Conservation (phyloP, 1,140 invertebrate species). For the Drosophila lini region DNA sequence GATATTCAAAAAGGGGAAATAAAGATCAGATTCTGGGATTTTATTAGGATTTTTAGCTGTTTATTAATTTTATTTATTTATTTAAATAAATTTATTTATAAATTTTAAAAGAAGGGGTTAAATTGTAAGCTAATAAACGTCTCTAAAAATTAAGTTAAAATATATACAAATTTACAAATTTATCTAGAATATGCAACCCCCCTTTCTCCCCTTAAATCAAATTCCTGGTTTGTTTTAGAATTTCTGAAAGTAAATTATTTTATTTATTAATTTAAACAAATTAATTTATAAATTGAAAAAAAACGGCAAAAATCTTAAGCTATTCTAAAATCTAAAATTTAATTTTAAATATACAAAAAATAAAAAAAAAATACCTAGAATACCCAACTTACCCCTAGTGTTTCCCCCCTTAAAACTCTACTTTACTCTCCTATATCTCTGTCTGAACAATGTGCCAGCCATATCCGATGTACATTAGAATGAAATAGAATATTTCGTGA, state of each 20-base stretch:
- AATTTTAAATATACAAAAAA: no score
- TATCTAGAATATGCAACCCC: no score
- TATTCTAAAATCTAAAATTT: no score
- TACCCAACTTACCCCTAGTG: background rate
- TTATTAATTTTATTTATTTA: background rate
- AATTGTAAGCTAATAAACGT: rapidly evolving
- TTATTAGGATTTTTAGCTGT: background rate
- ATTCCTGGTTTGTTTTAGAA: no score
- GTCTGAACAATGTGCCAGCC: constrained; percentile 19
- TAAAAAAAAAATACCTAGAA: no score
- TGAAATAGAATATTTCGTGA: constrained; percentile 72
- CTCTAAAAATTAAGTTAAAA: background rate
- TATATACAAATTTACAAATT: background rate
- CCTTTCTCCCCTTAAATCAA: no score
- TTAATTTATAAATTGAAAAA: no score
- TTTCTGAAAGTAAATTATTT: no score
- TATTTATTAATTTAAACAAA: no score
- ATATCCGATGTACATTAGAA: constrained; percentile 74
- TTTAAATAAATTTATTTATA: background rate
- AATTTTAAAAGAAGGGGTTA: background rate
- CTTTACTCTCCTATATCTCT: background rate
- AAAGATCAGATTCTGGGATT: background rate
- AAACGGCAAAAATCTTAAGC: no score
- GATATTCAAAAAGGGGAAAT: background rate
- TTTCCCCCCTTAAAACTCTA: background rate